Evolutionary conservation across 2,113 vertebrate genomes (phyloP), one percentile per base, ranked within the genome.

Genomic region (Menidia beryllina): DNA sequence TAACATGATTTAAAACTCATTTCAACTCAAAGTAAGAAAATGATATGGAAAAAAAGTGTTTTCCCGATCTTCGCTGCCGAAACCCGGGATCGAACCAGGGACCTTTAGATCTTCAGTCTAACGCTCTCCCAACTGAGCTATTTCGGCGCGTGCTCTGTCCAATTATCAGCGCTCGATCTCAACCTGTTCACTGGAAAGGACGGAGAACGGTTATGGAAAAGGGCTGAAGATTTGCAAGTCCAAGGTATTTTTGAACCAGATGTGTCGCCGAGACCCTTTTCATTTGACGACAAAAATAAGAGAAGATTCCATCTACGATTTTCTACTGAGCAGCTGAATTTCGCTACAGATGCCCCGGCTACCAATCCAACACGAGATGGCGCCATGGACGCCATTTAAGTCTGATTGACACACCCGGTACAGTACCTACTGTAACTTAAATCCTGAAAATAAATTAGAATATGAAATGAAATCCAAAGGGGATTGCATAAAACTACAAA

Each of bases 21-120:
- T n/a, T n/a, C n/a, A n/a, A n/a, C n/a, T n/a, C n/a, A n/a, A n/a
- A n/a, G n/a, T n/a, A n/a, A n/a, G n/a, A n/a, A n/a, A n/a, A n/a
- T n/a, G n/a, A n/a, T n/a, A n/a, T n/a, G n/a, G 30, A 34, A 23
- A 49, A 49, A 49, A 1, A 3, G n/a, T n/a, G n/a, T n/a, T n/a
- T n/a, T 7, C 1, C 4, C 0, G 9, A 7, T 3, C 9, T 3
- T 0, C 0, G 3, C 67, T 89, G 88, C 91, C 90, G 91, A 92
- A 91, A 92, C 91, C 91, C 89, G 90, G 91, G 91, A 93, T 93
- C 88, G 91, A 93, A 93, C 91, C 91, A 93, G 91, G 90, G 91
- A 93, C 91, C 88, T 93, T 91, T 90, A 90, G 91, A 93, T 92
- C 89, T 91, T 92, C 91, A 91, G 91, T 92, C 90, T 92, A 91